Evolutionary conservation across 2,797 vertebrate species (phyloP), one percentile per base, ranked within the genome.

Genomic region (Bryconaethiops microstoma): DNA sequence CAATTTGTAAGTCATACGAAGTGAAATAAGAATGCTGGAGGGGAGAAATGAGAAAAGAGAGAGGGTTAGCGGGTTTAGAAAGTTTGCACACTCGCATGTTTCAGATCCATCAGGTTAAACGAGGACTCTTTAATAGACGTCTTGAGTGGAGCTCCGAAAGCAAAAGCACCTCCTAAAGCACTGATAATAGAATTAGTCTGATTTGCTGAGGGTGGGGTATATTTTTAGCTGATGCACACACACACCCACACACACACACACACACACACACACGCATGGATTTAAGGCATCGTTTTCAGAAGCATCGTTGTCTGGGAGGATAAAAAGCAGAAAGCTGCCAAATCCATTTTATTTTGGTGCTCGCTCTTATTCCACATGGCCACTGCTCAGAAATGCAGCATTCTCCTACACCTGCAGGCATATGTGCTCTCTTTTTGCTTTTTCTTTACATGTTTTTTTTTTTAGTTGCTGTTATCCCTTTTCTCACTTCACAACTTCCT

Each of bases 161-260:
- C 48, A 52, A 7, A 16, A 4, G 39, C 68, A 1, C 25, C 0
- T 25, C 14, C 42, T 52, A 29, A 52, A 50, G 68, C 45, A 1
- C 25, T 52, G 9, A 21, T 48, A 23, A 52, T 10, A 52, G 69
- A 72, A 72, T 54, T 72, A 29, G 45, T 14, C 48, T 71, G 69
- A 52, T 71, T 52, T 52, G 69, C 69, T 72, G 16, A 72, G 50
- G 50, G 70, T 35, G 50, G 25, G 50, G 16, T 35, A 9, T 72
- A 54, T 72, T 55, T 72, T 72, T 72, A 54, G 50, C 70, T 35
- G 70, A 72, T 39, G 50, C 21, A 39, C 62, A 64, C 57, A 59
- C 57, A 23, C 21, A 21, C 10, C 1, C 23, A 60, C 59, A 23
- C 21, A 69, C 40, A 21, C 42, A 67, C 62, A 65, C 29, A 65